Evolutionary conservation across 1,140 invertebrate genomes (phyloP), one percentile per base, ranked within the genome.

Genomic region (Cydia splendana): DNA sequence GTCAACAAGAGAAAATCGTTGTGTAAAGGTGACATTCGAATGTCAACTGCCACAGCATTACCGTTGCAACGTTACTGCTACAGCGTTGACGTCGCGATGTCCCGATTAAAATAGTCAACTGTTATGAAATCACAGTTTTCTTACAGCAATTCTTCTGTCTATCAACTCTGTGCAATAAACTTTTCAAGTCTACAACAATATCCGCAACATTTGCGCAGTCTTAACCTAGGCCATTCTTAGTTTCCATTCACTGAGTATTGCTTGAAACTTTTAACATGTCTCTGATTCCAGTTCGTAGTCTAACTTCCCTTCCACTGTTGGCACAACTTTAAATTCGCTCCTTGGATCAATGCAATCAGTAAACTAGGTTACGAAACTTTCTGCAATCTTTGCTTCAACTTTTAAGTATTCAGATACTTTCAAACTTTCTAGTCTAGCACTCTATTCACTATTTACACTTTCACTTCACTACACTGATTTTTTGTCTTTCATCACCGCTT

Each of bases 111-210:
- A 42, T 6, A 4, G 34, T 38, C 34, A 7, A 38, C 6, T 42
- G 38, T 42, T 42, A 42, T 42, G 38, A 42, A 42, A 48, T 48
- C 45, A 12, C 42, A 15, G 45, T 48, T 48, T 48, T 15, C 0
- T 3, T 48, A 48, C 0, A 48, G 45, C 45, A 48, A 15, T 48
- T 13, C 13, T 4, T 48, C 12, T 48, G 13, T 15, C 45, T 48
- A 48, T 48, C 51, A 18, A 53, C 51, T 18, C 51, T 53, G 34
- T n/a, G 38, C 67, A 71, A 71, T 38, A 71, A 71, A 71, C 67
- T 71, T 71, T 71, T 71, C n/a, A 71, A 71, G 67, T 71, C 67
- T 71, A 71, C 67, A 71, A 71, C 67, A 71, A 71, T 67, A 34
- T 71, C n/a, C 67, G 67, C 67, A 71, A 71, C 34, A 67, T 38